Conservation (phyloP, 2,888 invertebrate species). For the Acronicta alni region DNA sequence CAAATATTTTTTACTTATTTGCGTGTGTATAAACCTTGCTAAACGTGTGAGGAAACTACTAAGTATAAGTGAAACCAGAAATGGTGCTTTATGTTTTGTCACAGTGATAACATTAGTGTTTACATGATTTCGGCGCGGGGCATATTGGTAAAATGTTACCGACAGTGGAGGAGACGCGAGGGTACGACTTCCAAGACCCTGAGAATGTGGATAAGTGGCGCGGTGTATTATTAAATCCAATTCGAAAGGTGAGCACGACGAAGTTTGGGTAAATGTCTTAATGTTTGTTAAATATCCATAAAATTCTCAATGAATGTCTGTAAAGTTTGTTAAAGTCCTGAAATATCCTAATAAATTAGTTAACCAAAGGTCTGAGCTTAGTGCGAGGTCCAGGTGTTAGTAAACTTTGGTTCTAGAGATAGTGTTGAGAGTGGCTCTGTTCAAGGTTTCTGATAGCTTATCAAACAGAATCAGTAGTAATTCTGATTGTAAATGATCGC, state of each 20-base stretch:
- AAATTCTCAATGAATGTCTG: slow-evolving; percentile 7
- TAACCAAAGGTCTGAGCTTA: slow-evolving; percentile 1
- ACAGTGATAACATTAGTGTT: slow-evolving; percentile 76
- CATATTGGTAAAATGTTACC: slow-evolving; percentile 83
- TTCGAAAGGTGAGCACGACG: slow-evolving; percentile 92
- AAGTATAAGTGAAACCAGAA: slow-evolving; percentile 69
- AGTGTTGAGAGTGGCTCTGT: slow-evolving; percentile 10
- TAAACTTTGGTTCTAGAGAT: slow-evolving; percentile 29
- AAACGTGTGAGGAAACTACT: slow-evolving; percentile 60
- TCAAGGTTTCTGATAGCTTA: slow-evolving; percentile 58
- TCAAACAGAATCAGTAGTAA: slow-evolving; percentile 40
- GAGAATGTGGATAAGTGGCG: slow-evolving; percentile 98
- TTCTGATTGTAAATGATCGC: slow-evolving; percentile 36
- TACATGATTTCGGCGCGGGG: slow-evolving; percentile 83
- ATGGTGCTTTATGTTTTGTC: slow-evolving; percentile 75
- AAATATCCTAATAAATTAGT: slow-evolving; percentile 1
- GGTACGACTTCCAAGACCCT: slow-evolving; percentile 96
- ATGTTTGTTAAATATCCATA: slow-evolving; percentile 37
- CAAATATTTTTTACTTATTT: slow-evolving; percentile 54
- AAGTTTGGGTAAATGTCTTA: slow-evolving; percentile 25
- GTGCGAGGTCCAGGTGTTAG: slow-evolving; percentile 45
- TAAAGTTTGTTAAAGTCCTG: not conserved
- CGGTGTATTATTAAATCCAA: slow-evolving; percentile 95
- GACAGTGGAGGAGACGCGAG: slow-evolving; percentile 87
- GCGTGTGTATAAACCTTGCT: slow-evolving; percentile 57